Evolutionary conservation across 2,888 invertebrate species (phyloP), one percentile per base, ranked within the genome.

Genomic region (Chrysolina haemoptera): DNA sequence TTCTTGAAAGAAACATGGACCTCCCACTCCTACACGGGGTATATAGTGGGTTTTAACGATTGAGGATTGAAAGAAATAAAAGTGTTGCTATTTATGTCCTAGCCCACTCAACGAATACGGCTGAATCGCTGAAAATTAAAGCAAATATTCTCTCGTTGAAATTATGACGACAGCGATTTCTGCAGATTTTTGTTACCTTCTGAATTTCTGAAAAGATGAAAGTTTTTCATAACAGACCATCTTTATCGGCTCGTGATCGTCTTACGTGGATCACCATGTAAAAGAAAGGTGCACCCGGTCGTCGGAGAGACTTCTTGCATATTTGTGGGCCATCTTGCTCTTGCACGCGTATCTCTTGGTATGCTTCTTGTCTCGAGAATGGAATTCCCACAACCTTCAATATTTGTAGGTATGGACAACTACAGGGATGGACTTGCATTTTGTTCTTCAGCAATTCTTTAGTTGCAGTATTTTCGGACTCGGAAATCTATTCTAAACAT

Each of bases 71-170:
- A 20, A 16, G 41, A 68, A 68, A 59, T 22, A 46, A 22, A 50
- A 55, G 20, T 43, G 20, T 35, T n/a, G n/a, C 53, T 18, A 71
- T 71, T 71, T 71, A 71, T 71, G 62, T 71, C 71, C 50, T 27
- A 50, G 62, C 35, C 46, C 16, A 66, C 66, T 59, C 50, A 8
- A 41, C 35, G 35, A 59, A 67, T 53, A 43, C 35, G 12, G 35
- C 12, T n/a, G 59, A 59, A n/a, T 27, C n/a, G n/a, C 16, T 12
- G 22, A 59, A 27, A 27, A 27, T 27, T 5, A 27, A 5, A 43
- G 43, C 43, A 14, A 1, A 35, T 35, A 6, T 8, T 27, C 5
- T 27, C 27, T 27, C 27, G 5, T 27, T 27, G n/a, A n/a, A n/a
- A n/a, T n/a, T n/a, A n/a, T n/a, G n/a, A n/a, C n/a, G n/a, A n/a